phyloP scores from a whole-genome alignment of 2,888 invertebrate genomes.

The Drosophila lacicola region DNA sequence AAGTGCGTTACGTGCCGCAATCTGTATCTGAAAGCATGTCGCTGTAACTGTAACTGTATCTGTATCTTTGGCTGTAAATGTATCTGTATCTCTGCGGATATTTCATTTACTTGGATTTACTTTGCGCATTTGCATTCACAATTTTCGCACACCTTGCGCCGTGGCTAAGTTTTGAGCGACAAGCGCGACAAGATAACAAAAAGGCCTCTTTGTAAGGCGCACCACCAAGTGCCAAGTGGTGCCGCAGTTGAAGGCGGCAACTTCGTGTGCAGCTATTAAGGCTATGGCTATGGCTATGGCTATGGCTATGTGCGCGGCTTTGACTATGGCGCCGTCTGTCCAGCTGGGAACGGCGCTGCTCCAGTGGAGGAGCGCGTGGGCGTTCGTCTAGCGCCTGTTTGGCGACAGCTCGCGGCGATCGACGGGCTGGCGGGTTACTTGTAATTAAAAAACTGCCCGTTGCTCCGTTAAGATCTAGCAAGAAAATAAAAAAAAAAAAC shows the following conservation, averaged over 20 bases:
- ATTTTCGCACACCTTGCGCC: slow-evolving; percentile 71
- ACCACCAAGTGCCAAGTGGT: slow-evolving; percentile 5
- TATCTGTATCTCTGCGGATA: slow-evolving; percentile 31
- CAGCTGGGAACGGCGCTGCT: slow-evolving; percentile 35
- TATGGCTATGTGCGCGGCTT: neutral
- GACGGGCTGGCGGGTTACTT: slow-evolving; percentile 43
- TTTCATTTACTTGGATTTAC: slow-evolving; percentile 18
- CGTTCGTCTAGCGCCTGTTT: slow-evolving; percentile 72
- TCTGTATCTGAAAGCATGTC: slow-evolving; percentile 7
- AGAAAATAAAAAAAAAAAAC: slow-evolving; percentile 14
- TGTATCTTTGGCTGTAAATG: slow-evolving; percentile 9
- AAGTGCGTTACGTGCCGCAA: slow-evolving; percentile 34
- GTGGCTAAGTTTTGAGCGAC: slow-evolving; percentile 63
- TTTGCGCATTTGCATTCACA: slow-evolving; percentile 47
- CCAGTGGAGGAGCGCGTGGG: slow-evolving; percentile 76
- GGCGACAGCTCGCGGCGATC: slow-evolving; percentile 67
- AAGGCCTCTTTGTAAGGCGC: slow-evolving; percentile 61
- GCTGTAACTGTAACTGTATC: slow-evolving; percentile 16
- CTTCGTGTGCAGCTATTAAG: slow-evolving; percentile 55
- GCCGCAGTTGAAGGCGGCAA: slow-evolving; percentile 6
- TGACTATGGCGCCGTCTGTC: slow-evolving; percentile 53
- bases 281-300: slow-evolving; percentile 26
- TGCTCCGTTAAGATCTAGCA: slow-evolving; percentile 41
- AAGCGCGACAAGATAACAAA: slow-evolving; percentile 78
- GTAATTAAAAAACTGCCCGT: slow-evolving; percentile 66